Base-by-base conservation (phyloP, 2,113 vertebrate genomes). In the Hassar affinis region DNA sequence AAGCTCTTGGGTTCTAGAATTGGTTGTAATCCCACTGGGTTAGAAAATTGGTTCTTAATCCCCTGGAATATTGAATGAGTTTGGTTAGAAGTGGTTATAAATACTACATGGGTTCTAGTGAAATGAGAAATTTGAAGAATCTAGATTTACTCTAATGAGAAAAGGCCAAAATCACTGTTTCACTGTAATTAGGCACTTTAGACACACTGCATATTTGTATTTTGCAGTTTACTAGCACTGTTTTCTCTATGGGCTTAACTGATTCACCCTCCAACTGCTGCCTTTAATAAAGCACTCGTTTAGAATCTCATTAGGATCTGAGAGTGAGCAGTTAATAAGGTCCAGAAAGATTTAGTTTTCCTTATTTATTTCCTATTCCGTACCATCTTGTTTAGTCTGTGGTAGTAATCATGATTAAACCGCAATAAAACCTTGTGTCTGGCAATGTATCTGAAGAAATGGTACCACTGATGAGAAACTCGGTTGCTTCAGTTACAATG, bases 221-320 rank as follows among this genome's bases (percentile, higher is more conserved):
- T 77, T 77, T 77, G 35, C 74, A 56, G 49, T 54, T 77, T 35
- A 22, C 74, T 35, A 35, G 30, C 27, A 35, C 51, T 54, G 35
- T 54, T 77, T 77, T 56, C 74, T 22, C 51, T 35, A 54, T 22
- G 33, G 18, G 30, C 27, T 18, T 33, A 77, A 77, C 14, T 12
- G 74, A 35, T 35, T 77, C 74, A 56, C 74, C 51, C 74, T 38
- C 15, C 6, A 54, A 77, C 74, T 77, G 20, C 74, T 54, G 74
- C 49, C 51, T 77, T 74, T 74, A 77, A 77, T 77, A 56, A 77
- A 77, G 27, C 27, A 35, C 74, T 54, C 74, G 22, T 49, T 49
- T 27, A 15, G 51, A 77, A 56, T 77, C 51, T 77, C 51, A 77
- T 77, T 77, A 77, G n/a, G 20, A 56, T 56, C 74, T 35, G 18